A percentile compares a stretch with the other conserved stretches of the same genome.
phyloP scores from a whole-genome alignment of 2,888 invertebrate genomes.

The Apodemia hepburni region DNA sequence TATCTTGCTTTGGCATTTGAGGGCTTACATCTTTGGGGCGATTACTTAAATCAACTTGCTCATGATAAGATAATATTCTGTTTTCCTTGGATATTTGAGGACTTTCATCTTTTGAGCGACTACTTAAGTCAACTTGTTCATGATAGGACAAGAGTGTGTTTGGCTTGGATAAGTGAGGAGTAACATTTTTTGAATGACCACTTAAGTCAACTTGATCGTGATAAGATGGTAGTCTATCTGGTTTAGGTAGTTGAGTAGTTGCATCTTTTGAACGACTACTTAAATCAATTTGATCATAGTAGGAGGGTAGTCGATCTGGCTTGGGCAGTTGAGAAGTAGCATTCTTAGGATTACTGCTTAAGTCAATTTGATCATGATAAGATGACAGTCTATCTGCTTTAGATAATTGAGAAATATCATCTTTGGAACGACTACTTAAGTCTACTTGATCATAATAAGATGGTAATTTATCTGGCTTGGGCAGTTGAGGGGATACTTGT shows the following conservation, averaged over 20 bases:
- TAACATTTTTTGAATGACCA: too few relatives aligned
- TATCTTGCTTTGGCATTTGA: background rate
- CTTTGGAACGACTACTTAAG: background rate
- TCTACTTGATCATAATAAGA: conserved; percentile 5
- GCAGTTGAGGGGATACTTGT: background rate
- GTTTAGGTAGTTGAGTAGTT: too few relatives aligned
- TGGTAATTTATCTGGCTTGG: background rate
- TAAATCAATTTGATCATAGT: too few relatives aligned
- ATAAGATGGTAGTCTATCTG: too few relatives aligned
- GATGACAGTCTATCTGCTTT: too few relatives aligned
- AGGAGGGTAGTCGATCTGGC: too few relatives aligned
- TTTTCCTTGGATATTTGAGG: background rate
- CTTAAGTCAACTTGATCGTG: too few relatives aligned
- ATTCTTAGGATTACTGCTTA: too few relatives aligned
- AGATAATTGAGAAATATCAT: too few relatives aligned
- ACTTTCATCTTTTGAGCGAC: background rate
- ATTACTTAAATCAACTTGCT: background rate
- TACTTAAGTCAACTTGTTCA: background rate
- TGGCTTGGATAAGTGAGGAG: background rate
- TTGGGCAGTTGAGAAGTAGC: too few relatives aligned
- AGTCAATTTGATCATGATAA: too few relatives aligned
- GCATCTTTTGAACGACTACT: too few relatives aligned
- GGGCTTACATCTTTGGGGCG: background rate
- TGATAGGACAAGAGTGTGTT: background rate
- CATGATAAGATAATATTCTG: background rate